These are phyloP conservation scores for Mastomys coucha DNA, from an alignment of 2,113 vertebrate species.

Conservation along the genomic window DNA sequence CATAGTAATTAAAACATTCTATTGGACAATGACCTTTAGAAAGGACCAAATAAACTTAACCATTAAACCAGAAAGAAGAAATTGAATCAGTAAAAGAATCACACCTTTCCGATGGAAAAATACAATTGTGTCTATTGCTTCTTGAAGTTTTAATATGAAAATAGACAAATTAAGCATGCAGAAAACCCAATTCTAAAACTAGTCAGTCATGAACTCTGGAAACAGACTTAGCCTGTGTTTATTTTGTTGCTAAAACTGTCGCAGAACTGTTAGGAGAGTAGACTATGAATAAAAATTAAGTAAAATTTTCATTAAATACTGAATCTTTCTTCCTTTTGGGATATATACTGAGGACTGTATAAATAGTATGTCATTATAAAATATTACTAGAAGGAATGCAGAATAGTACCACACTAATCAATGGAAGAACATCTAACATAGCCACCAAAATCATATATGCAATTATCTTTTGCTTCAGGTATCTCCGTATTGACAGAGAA, in stretches of 20 bases:
- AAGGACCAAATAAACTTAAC: not conserved
- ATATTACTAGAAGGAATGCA: not conserved
- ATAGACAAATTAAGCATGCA: not conserved
- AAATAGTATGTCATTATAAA: not conserved
- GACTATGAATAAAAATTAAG: not conserved
- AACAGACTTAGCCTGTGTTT: not conserved
- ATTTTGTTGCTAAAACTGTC: not conserved
- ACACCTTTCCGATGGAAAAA: not conserved
- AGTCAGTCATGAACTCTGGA: not conserved
- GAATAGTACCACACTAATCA: not conserved
- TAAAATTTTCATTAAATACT: not conserved
- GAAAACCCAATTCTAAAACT: not conserved
- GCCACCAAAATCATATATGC: not conserved
- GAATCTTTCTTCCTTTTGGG: not conserved
- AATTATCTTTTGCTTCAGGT: not conserved
- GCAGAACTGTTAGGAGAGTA: conserved; percentile 22
- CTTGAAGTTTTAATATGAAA: not conserved
- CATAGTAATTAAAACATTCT: not conserved
- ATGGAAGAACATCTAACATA: not conserved
- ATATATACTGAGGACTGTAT: not conserved
- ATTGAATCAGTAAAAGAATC: not conserved
- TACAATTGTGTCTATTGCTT: not conserved
- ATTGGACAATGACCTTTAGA: not conserved
- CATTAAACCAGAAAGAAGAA: not conserved
- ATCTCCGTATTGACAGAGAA: not conserved